Evolutionary conservation across 2,113 vertebrate species (phyloP), one percentile per base, ranked within the genome.

Genomic region (Amphiprion ocellaris): DNA sequence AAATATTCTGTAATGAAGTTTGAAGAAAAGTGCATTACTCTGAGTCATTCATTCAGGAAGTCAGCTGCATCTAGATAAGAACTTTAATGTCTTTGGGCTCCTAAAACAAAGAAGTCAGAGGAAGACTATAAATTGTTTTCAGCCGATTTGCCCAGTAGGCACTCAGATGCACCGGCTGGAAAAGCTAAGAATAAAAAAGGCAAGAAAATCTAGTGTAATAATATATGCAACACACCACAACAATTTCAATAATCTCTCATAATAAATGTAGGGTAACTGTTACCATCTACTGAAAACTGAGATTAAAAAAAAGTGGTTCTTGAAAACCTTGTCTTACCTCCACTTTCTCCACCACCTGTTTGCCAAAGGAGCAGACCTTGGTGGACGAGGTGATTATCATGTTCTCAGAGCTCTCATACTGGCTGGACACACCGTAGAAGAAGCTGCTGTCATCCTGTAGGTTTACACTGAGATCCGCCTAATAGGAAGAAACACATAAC

Each of bases 291-390:
- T 15, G 3, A 49, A 49, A 49, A 21, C 52, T 17, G 3, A 65
- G 7, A 47, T 4, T n/a, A 11, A 28, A 26, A 26, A 50, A 4
- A 10, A 46, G 17, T 1, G 16, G 15, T 16, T 17, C 21, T 23
- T 3, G 12, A 16, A 28, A 28, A 26, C 23, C 0, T 10, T 5
- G 5, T 50, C 95, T 91, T 94, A 99, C 97, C 96, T 99, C 97
- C 19, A 99, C 97, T 93, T 98, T 98, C 89, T 98, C 97, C 74
- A 98, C 97, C 94, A 98, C 97, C 90, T 98, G 97, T 92, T 99
- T 99, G 88, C 97, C 97, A 52, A 99, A 99, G 56, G 97, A 99
- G 94, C 97, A 99, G 77, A 99, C 97, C 87, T 99, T 99, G 81
- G 97, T 98, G 90, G 97, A 98, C 74, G 97, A 98, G 74, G 96